These are phyloP conservation scores for Idaea aversata DNA, from an alignment of 2,888 invertebrate species.

Conservation along the genomic window DNA sequence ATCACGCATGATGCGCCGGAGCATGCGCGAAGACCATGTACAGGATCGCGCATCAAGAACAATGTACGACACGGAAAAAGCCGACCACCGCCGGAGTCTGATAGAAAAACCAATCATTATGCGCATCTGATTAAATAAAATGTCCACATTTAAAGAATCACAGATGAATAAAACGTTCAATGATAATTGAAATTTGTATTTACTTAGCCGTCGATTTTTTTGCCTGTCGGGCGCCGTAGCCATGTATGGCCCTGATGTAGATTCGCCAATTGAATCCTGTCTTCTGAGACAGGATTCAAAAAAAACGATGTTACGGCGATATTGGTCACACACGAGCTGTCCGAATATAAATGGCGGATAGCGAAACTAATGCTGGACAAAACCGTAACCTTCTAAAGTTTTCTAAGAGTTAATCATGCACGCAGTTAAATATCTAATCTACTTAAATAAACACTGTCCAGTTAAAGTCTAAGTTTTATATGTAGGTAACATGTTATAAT, in stretches of 20 bases:
- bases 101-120: conserved; percentile 72
- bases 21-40: conserved; percentile 33
- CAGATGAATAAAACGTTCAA: conserved; percentile 70
- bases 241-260: conserved; percentile 65
- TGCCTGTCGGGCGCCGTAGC: conserved; percentile 57
- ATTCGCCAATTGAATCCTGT: conserved; percentile 68
- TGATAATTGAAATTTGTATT: conserved; percentile 79
- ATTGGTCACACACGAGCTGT: conserved; percentile 31
- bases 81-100: conserved; percentile 63
- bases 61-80: conserved; percentile 70
- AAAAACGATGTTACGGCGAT: conserved; percentile 53
- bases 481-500: neutral
- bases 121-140: conserved; percentile 72
- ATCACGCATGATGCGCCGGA: conserved; percentile 52
- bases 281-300: too few relatives aligned
- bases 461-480: too few relatives aligned
- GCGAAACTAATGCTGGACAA: neutral
- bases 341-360: conserved; percentile 48
- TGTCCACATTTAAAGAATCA: conserved; percentile 59
- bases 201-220: conserved; percentile 67
- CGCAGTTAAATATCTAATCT: neutral
- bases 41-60: conserved; percentile 56
- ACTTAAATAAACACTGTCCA: too few relatives aligned
- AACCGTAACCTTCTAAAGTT: neutral
- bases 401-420: neutral